Evolutionary conservation across 2,888 invertebrate genomes (phyloP), one percentile per base, ranked within the genome.

Genomic region (Sycophila texana): DNA sequence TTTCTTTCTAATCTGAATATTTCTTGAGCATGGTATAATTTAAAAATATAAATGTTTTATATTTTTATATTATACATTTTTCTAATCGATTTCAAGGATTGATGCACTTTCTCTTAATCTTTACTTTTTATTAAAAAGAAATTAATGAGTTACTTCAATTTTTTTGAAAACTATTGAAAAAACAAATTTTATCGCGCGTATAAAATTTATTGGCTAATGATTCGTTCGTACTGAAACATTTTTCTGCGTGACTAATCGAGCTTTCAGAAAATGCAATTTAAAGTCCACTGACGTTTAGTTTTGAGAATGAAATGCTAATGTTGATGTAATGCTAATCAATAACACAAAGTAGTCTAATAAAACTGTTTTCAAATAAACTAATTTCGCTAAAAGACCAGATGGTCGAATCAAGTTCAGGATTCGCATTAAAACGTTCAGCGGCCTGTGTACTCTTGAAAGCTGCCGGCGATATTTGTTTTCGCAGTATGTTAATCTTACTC

Each of bases 401-500:
- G 55, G 14, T 14, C 30, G 18, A 57, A 71, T 65, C 55, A 70
- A 70, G 47, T 61, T 49, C 49, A 66, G 12, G 13, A 66, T 30
- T 47, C 16, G 39, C 66, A 58, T 71, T 65, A 77, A 72, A 77
- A 51, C 71, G 39, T 18, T 76, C 51, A 58, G 47, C 70, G 47
- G 55, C 26, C 4, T 18, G 63, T 72, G 79, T 73, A 81, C 82
- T 82, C 81, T 74, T 73, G 70, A 68, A 58, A 70, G 13, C 60
- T 71, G 30, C 63, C 60, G 68, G 58, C 71, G 70, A 66, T 80
- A 81, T 83, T 82, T 83, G 82, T 82, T 83, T 82, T 81, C 74
- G 79, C 76, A 71, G 81, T 76, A 77, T 82, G 77, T 82, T 82
- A 81, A 83, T 83, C 81, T 82, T 74, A 74, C 7, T 57, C 74